These are phyloP conservation scores for Eptesicus fuscus DNA, from an alignment of 2,113 vertebrate genomes.

Conservation along the genomic window DNA sequence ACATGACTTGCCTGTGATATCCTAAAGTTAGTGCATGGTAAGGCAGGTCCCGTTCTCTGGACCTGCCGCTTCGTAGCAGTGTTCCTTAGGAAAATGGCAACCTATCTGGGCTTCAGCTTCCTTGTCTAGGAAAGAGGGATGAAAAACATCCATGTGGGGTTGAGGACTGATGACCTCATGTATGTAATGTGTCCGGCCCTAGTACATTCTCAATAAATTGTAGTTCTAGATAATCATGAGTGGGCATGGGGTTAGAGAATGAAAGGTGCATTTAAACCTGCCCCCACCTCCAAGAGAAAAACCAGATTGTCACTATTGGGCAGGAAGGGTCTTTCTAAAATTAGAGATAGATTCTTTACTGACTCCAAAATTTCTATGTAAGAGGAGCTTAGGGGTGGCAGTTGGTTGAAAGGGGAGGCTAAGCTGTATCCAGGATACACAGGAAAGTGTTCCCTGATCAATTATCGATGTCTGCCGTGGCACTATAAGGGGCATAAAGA, in stretches of 20 bases:
- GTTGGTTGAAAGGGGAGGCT: background rate
- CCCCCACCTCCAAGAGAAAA: background rate
- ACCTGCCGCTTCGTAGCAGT: too few species aligned
- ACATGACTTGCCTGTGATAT: background rate
- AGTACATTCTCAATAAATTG: background rate
- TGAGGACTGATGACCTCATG: background rate
- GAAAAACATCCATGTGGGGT: background rate
- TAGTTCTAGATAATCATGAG: background rate
- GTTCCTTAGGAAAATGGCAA: background rate
- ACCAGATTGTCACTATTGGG: background rate
- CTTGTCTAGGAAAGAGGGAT: background rate
- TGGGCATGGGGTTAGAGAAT: background rate
- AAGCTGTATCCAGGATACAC: background rate
- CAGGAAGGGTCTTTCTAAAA: background rate
- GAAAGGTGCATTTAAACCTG: background rate
- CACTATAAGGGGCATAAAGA: accelerated
- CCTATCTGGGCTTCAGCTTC: background rate
- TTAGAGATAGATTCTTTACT: background rate
- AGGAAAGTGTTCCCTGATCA: accelerated
- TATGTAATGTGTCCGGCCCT: background rate
- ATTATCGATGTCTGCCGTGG: background rate
- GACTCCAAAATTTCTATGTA: background rate
- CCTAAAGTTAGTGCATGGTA: background rate
- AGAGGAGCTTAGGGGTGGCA: background rate
- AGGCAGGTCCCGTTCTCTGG: background rate